Base-by-base conservation (phyloP, 2,888 invertebrate genomes). In the Omphaloscelis lunosa region DNA sequence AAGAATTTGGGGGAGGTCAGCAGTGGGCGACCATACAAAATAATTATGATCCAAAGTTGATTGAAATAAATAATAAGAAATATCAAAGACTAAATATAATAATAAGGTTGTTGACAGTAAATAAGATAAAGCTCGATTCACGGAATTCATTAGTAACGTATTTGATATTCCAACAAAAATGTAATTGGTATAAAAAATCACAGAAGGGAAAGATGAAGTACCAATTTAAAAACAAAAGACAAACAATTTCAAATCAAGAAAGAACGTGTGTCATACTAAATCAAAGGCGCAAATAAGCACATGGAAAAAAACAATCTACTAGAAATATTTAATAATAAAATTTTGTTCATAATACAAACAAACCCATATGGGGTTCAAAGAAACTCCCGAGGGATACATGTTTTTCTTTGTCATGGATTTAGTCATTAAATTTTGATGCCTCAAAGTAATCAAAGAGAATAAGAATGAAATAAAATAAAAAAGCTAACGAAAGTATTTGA, bases 381-480 rank as follows among this genome's bases (percentile, higher is more conserved):
- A 62, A 65, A 67, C 9, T 23, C 62, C 20, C 8, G 1, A 59
- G 34, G 39, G 17, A 65, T 53, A 70, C 15, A 70, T 66, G 23
- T 51, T 73, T 70, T 72, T 59, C 58, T 75, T 75, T 77, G 29
- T 67, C 9, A 27, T 29, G 34, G 20, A 75, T 63, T 63, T 29
- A 71, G 27, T 72, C 68, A 86, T 80, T 77, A 80, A 70, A 75
- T 83, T 75, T 75, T 39, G 45, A 66, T 63, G 62, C 73, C 56
- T 77, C 86, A 86, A 86, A 86, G 80, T 56, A 85, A 80, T 80
- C 73, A 83, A 70, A 75, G 41, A 56, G 66, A 63, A 58, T 29
- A 2, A n/a, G 20, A 73, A 71, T 51, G 11, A 15, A 41, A 72
- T 63, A 63, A 78, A 74, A 61, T 68, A 27, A n/a, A 61, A 51